Conservation (phyloP, 92 coral and sea anemone genomes). For the Scolanthus callimorphus region DNA sequence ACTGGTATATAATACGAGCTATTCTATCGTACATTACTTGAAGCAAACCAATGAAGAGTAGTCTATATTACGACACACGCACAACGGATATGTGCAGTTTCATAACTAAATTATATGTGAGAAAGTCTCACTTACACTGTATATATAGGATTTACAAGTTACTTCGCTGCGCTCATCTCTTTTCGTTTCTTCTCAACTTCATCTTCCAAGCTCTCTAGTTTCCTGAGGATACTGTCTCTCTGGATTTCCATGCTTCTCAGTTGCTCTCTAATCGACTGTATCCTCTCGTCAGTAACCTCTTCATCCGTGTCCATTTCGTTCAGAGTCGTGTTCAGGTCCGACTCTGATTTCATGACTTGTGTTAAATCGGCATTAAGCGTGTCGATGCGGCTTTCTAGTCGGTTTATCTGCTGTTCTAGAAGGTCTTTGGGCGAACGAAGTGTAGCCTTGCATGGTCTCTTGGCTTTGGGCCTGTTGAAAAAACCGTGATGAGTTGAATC, state of each 20-base stretch:
- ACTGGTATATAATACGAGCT: neutral
- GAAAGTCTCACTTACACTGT: too few relatives aligned
- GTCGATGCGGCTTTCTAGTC: constrained; percentile 78
- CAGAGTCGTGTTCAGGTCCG: constrained; percentile 58
- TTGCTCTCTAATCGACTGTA: constrained; percentile 61
- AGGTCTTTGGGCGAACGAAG: constrained; percentile 82
- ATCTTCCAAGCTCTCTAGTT: constrained; percentile 78
- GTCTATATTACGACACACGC: neutral
- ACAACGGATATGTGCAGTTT: neutral
- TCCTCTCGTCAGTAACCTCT: constrained; percentile 53
- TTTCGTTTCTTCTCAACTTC: constrained; percentile 82
- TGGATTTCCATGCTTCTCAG: constrained; percentile 76
- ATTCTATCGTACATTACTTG: neutral
- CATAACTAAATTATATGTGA: too few relatives aligned
- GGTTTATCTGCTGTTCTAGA: constrained; percentile 72
- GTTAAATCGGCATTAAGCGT: constrained; percentile 77
- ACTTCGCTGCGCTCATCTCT: constrained; percentile 26
- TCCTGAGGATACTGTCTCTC: constrained; percentile 67
- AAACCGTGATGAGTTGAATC: too few relatives aligned
- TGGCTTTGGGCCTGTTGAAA: too few relatives aligned
- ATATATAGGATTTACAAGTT: neutral
- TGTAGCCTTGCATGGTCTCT: too few relatives aligned
- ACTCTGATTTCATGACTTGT: constrained; percentile 79
- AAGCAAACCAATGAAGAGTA: neutral
- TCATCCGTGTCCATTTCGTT: constrained; percentile 48